Evolutionary conservation across 2,797 vertebrate species (phyloP), one percentile per base, ranked within the genome.

Genomic region (Leptatherina wallacei): DNA sequence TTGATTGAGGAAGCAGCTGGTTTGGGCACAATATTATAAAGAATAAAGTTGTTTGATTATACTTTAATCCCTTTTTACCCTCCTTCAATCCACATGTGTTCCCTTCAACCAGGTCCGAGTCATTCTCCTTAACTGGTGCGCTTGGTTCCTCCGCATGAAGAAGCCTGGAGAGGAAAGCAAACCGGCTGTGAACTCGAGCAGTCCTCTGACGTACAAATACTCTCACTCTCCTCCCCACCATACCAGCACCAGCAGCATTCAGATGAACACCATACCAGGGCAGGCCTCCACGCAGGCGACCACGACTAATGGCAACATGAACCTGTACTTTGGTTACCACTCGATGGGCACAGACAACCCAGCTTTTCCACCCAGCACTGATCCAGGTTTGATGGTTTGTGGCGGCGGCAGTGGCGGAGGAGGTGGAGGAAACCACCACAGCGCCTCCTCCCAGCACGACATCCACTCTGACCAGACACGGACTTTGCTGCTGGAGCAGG

Each of bases 141-240:
- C 97, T 30, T 97, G 96, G 96, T 96, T 98, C 83, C 92, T 98
- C 62, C 90, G 95, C n/a, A 98, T 97, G 96, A 97, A 96, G 77
- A 97, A 97, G 56, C 96, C 96, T 0, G 96, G 96, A 1, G 95
- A 96, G 71, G 94, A 93, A 29, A 88, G 65, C 12, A 92, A 88
- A 75, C 55, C 72, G 12, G 56, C 77, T 0, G 67, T 81, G 12
- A 77, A 58, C 65, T 54, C 82, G 36, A 61, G 30, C 3, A 67
- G 33, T 44, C 55, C 69, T 14, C 32, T 75, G 2, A 77, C 79
- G 33, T 93, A 89, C 83, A 95, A 93, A 68, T 94, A 93, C 73
- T 60, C 88, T 36, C 92, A 93, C 69, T 68, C 93, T 52, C 56
- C 94, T 24, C 78, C 83, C 14, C 94, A 95, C 55, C 94, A 95